These are phyloP conservation scores for Ophion obscuratus DNA, from an alignment of 2,888 invertebrate genomes.

Conservation along the genomic window DNA sequence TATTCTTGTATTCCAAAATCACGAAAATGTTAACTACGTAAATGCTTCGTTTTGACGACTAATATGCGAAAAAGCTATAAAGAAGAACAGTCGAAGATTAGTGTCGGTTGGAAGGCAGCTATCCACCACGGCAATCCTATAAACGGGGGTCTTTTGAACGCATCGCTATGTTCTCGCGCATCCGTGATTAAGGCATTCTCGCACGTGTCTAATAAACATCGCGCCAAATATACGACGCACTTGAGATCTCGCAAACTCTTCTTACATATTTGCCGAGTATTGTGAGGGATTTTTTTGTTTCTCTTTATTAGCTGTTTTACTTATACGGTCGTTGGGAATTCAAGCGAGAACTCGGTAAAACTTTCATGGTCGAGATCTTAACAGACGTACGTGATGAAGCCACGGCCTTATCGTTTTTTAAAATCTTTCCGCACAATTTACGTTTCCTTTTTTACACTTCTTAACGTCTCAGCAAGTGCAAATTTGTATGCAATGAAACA, in stretches of 20 bases:
- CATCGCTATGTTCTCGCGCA: neutral
- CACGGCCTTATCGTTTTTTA: neutral
- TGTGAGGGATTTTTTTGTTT: neutral
- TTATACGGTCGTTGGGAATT: conserved; percentile 33
- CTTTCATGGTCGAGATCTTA: conserved; percentile 8
- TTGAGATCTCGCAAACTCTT: conserved; percentile 26
- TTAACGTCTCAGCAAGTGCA: neutral
- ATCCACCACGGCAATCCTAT: neutral
- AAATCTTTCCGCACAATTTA: neutral
- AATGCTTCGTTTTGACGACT: neutral
- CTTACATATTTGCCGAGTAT: neutral
- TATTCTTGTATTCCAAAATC: too few relatives aligned
- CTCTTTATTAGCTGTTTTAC: conserved; percentile 12
- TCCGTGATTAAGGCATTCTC: conserved; percentile 36
- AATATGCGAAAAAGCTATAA: conserved; percentile 24
- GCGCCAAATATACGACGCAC: conserved; percentile 33
- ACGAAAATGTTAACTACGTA: too few relatives aligned
- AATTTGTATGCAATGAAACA: neutral
- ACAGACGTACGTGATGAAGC: neutral
- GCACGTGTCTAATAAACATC: conserved; percentile 46
- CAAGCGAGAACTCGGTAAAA: conserved; percentile 1
- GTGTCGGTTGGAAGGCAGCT: conserved; percentile 39
- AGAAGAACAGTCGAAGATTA: conserved; percentile 29
- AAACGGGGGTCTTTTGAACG: neutral
- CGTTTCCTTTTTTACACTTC: neutral